A percentile compares a stretch with the other conserved stretches of the same genome.
phyloP scores from a whole-genome alignment of 2,113 vertebrate species.

The Sitta europaea region DNA sequence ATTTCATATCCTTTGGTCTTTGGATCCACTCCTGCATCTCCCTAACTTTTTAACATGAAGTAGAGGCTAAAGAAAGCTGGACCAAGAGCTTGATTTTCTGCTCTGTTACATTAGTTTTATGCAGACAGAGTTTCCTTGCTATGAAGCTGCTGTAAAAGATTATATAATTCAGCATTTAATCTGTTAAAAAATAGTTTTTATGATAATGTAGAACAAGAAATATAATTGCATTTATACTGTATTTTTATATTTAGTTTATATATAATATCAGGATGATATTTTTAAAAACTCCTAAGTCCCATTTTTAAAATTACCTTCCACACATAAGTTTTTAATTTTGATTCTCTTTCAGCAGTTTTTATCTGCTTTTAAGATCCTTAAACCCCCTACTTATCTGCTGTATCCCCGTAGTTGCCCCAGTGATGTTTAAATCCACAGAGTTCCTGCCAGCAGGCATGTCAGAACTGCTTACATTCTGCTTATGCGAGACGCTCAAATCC shows the following conservation, averaged over 20 bases:
- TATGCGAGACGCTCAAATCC: neutral
- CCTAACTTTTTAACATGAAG: neutral
- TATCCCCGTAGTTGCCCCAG: slow-evolving; percentile 2
- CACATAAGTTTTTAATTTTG: neutral
- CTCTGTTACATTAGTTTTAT: slow-evolving; percentile 3
- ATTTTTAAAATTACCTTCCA: neutral
- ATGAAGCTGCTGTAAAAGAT: neutral
- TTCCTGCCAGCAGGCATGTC: slow-evolving; percentile 38
- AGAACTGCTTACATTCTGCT: slow-evolving; percentile 2
- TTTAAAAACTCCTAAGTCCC: neutral
- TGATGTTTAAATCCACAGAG: neutral
- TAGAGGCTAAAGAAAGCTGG: neutral
- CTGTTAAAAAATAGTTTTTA: neutral
- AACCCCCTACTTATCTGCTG: neutral
- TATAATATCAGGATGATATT: neutral
- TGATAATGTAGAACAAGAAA: neutral
- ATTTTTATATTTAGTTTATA: neutral
- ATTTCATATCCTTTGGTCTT: neutral
- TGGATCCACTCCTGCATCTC: neutral
- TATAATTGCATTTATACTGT: neutral
- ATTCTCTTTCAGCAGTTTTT: neutral
- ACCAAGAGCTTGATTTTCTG: neutral
- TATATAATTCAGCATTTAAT: neutral
- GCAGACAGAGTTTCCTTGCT: neutral
- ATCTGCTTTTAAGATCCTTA: neutral